Evolutionary conservation across 1,140 invertebrate genomes (phyloP).

Genomic region (Lerema accius): DNA sequence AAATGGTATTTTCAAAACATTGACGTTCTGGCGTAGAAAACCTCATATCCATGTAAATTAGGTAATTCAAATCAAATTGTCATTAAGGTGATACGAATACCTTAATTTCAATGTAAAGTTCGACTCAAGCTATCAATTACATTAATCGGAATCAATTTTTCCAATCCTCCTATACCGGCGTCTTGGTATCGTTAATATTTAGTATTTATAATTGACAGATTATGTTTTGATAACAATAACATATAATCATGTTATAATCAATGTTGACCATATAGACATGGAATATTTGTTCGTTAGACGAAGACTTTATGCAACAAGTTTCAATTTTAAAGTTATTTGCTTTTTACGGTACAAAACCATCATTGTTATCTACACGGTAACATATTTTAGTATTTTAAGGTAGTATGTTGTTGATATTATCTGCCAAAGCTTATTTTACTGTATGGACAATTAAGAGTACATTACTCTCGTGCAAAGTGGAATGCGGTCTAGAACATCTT

Average conservation of each 20-base stretch:
- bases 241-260: too few species aligned
- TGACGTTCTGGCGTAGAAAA: not conserved
- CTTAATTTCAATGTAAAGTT: not conserved
- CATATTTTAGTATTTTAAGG: not conserved
- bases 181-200: too few species aligned
- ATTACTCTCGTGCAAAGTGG: conserved; percentile 24
- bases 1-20: conserved; percentile 25
- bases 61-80: not conserved
- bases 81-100: conserved; percentile 1
- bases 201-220: too few species aligned
- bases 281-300: too few species aligned
- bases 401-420: not conserved
- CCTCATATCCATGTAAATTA: not conserved
- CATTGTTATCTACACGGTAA: not conserved
- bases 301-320: not conserved
- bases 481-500: conserved; percentile 35
- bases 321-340: too few species aligned
- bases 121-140: too few species aligned
- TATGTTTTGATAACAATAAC: too few species aligned
- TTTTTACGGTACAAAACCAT: not conserved
- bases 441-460: conserved; percentile 18
- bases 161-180: too few species aligned
- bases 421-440: conserved; percentile 1
- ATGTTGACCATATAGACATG: too few species aligned
- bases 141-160: too few species aligned